Evolutionary conservation across 2,888 invertebrate genomes (phyloP), one percentile per base, ranked within the genome.

Genomic region (Tiphia femorata): DNA sequence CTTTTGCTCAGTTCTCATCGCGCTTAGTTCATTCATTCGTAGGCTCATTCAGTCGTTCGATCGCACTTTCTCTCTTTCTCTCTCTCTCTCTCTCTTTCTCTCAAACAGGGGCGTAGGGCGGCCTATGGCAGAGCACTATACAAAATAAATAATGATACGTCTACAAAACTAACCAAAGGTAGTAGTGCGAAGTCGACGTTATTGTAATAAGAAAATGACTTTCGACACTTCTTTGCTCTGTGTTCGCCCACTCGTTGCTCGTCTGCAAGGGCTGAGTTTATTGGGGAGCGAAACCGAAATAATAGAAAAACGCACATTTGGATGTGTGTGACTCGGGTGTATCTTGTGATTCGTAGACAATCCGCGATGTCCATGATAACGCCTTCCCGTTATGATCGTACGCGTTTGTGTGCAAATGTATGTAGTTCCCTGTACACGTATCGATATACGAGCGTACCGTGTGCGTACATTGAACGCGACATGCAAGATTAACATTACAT

Each of bases 101-200:
- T 38, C 21, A 35, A 35, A 3, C 23, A 47, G 48, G 47, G 51
- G 51, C 40, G 46, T 57, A 57, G 54, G 40, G 42, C 63, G 65
- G 51, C 60, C 58, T 70, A 61, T 58, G 60, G 62, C 64, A 67
- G 67, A 73, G 62, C 62, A 75, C 72, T 77, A 77, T 78, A 77
- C 76, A 78, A 77, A 77, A 78, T 78, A 78, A 78, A 78, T 77
- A 75, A 72, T 40, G 49, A 54, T 69, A 72, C 47, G 59, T 64
- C 64, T 71, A 69, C 56, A 49, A 64, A 69, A 55, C 56, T 46
- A 58, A 56, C 55, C 52, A 37, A 58, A 49, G 29, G 29, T 55
- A 53, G 35, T 47, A 48, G 61, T 68, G 65, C 58, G 42, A 63
- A 58, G 49, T 49, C 49, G 63, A 51, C 62, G 29, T 54, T 19